phyloP scores from a whole-genome alignment of 2,888 invertebrate genomes.

The Tenthredo amoena region DNA sequence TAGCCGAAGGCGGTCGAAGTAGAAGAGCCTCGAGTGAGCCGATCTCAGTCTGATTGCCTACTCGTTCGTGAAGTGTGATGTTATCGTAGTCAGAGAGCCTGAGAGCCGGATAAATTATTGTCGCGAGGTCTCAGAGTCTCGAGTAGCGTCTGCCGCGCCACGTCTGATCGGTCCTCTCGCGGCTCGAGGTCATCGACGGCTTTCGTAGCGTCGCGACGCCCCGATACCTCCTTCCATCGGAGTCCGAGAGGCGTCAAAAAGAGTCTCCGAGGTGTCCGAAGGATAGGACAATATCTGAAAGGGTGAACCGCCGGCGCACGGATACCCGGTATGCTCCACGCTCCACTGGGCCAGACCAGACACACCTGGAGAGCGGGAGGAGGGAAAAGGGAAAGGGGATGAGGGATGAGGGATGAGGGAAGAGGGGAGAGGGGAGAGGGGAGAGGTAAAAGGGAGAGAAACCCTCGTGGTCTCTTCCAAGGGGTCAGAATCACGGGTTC shows the following conservation, averaged over 20 bases:
- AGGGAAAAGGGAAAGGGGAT: not conserved
- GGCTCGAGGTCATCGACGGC: slow-evolving; percentile 36
- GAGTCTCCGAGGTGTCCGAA: not conserved
- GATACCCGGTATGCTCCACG: slow-evolving; percentile 68
- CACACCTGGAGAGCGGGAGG: slow-evolving; percentile 66
- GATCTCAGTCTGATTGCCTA: slow-evolving; percentile 60
- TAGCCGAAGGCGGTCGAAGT: not conserved
- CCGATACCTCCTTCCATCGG: not conserved
- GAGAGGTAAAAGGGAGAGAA: not conserved
- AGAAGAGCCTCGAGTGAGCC: not conserved
- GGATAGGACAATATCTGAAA: slow-evolving; percentile 26
- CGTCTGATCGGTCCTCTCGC: slow-evolving; percentile 10
- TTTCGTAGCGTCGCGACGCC: slow-evolving; percentile 28
- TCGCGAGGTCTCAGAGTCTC: slow-evolving; percentile 48
- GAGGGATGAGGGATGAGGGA: not conserved
- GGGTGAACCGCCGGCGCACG: slow-evolving; percentile 21
- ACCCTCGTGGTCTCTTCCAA: not conserved
- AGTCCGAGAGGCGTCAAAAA: slow-evolving; percentile 3
- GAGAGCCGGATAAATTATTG: slow-evolving; percentile 62
- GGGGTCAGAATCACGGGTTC: slow-evolving; percentile 21
- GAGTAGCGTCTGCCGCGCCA: slow-evolving; percentile 33
- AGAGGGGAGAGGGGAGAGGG: not conserved
- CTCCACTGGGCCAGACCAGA: slow-evolving; percentile 75
- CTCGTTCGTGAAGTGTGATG: slow-evolving; percentile 69
- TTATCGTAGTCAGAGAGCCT: slow-evolving; percentile 59